A percentile compares a stretch with the other conserved stretches of the same genome.
These are phyloP conservation scores for Mycetomoellerius zeteki DNA, from an alignment of 1,140 invertebrate species.

Conservation along the genomic window DNA sequence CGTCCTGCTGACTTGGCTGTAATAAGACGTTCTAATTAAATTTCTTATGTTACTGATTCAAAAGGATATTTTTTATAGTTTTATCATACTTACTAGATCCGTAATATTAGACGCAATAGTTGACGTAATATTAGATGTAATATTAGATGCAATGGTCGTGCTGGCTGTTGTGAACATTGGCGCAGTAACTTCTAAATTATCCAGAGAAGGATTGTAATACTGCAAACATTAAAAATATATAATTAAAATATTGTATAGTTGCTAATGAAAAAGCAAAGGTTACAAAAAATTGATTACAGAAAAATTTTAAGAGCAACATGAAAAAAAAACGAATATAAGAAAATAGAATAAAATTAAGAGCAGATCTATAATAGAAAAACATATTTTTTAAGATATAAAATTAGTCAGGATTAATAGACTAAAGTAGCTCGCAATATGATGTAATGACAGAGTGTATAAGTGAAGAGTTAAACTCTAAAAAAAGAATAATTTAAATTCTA, in stretches of 20 bases:
- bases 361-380: background rate
- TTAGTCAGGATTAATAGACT: background rate
- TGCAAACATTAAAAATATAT: constrained; percentile 8
- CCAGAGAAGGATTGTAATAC: constrained; percentile 18
- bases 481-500: background rate
- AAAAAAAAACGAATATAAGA: background rate
- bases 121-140: background rate
- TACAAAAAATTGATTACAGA: background rate
- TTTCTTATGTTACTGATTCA: background rate
- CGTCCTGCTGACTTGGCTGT: constrained; percentile 52
- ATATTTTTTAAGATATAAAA: background rate
- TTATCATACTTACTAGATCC: constrained; percentile 47
- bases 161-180: background rate
- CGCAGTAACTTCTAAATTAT: constrained; percentile 32
- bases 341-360: too few relatives aligned
- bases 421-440: background rate
- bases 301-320: background rate
- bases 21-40: constrained; percentile 44
- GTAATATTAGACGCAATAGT: background rate
- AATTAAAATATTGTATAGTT: background rate
- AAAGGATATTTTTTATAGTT: background rate
- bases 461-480: background rate
- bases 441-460: background rate
- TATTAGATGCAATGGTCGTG: background rate
- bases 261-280: background rate